Evolutionary conservation across 2,797 vertebrate species (phyloP), one percentile per base, ranked within the genome.

Genomic region (Rhyacichthys aspro): DNA sequence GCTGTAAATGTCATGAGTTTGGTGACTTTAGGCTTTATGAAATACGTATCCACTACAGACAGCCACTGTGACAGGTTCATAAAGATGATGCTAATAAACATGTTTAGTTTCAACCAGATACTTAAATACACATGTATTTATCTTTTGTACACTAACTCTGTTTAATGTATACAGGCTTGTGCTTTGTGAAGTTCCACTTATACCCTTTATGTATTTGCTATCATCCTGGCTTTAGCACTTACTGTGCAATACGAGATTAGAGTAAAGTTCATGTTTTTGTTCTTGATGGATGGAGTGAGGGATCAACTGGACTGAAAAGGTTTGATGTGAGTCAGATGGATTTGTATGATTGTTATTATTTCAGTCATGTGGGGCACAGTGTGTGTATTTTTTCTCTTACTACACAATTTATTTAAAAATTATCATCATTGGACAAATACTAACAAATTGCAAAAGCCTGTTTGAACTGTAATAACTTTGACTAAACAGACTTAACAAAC

Each of bases 1-100:
- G 23, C 72, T 79, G 55, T 32, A 82, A 78, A 76, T 83, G 66
- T 73, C 81, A 79, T 63, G 63, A 76, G 67, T 80, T 78, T 84
- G 39, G 68, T 63, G 63, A 76, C 67, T 80, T 78, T 84, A 38
- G 68, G 76, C 65, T 78, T 67, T 18, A 77, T 59, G 41, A 74
- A 78, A 60, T 61, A n/a, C 65, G 28, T 53, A 48, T 49, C 62
- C 57, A 71, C 62, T 62, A 47, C 46, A 59, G 76, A 28, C 70
- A 72, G 67, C 72, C 28, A 6, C 37, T 38, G 41, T 42, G 16
- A 38, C 65, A 54, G 67, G 83, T 79, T 79, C 70, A 76, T 78
- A 28, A 28, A 28, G 68, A 74, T 53, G 56, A 23, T n/a, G n/a
- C 23, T 32, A 5, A 37, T 10, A 52, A n/a, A n/a, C n/a, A n/a